A percentile compares a stretch with the other conserved stretches of the same genome.
phyloP scores from a whole-genome alignment of 2,888 invertebrate species.

The Dilophus febrilis region DNA sequence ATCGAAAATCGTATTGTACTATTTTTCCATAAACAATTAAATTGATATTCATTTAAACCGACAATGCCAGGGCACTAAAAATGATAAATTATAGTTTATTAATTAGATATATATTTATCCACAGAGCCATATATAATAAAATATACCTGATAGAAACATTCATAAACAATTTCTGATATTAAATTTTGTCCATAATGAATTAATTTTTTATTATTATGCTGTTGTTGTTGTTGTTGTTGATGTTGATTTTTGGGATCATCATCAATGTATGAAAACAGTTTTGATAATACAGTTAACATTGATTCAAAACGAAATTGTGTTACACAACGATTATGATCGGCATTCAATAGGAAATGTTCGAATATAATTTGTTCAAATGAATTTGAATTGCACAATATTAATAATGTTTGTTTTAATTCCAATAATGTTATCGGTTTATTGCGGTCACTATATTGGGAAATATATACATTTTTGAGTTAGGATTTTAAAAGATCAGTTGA shows the following conservation, averaged over 20 bases:
- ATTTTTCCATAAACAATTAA: constrained; percentile 22
- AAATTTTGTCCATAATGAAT: no score
- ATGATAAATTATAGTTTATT: constrained; percentile 6
- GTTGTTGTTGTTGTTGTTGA: constrained; percentile 16
- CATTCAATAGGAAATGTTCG: constrained; percentile 21
- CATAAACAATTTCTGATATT: constrained; percentile 16
- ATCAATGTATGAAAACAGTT: constrained; percentile 24
- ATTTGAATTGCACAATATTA: constrained; percentile 24
- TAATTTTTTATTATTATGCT: no score
- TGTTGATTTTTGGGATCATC: constrained; percentile 22
- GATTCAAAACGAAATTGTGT: constrained; percentile 23
- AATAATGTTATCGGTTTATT: constrained; percentile 23
- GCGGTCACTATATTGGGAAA: constrained; percentile 17
- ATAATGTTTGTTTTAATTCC: constrained; percentile 25
- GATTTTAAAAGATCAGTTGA: no score
- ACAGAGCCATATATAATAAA: no score
- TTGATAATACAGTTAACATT: constrained; percentile 21
- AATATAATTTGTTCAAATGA: constrained; percentile 19
- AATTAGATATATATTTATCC: no score
- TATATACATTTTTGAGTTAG: not conserved
- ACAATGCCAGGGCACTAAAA: constrained; percentile 18
- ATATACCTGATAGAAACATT: constrained; percentile 22
- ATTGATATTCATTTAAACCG: constrained; percentile 24
- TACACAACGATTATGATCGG: constrained; percentile 20
- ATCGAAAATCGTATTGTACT: constrained; percentile 21